Base-by-base conservation (phyloP, 2,113 vertebrate genomes). In the Phrynosoma platyrhinos region DNA sequence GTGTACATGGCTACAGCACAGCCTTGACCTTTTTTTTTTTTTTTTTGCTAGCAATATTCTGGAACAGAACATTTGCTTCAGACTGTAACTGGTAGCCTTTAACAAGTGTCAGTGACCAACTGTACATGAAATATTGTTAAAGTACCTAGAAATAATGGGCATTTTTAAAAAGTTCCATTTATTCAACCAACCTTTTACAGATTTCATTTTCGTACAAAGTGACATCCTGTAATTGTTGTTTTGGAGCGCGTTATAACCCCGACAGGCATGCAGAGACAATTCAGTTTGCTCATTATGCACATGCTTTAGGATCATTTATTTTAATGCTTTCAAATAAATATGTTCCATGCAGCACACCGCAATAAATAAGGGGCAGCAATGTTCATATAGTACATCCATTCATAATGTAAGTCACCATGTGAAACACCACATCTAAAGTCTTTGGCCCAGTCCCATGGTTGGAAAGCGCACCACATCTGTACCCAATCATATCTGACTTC, bases 251-350 rank as follows among this genome's bases (percentile, higher is more conserved):
- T 91, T 32, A 89, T 93, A 93, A 94, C 94, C 94, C 95, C 94
- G 90, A 84, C 93, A 93, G 96, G 95, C 95, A 95, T 91, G 95
- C 93, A 95, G 91, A 95, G 94, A 97, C 94, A 94, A 95, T 94
- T 93, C 93, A 92, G 94, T 91, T 92, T 93, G 92, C 96, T 97
- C 96, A 91, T 97, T 97, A 97, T 87, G 92, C 94, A 95, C 97
- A 97, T 96, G 96, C 96, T 96, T 95, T 92, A 95, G 93, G 96
- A 96, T 97, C 96, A 5, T 97, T 97, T 97, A 96, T 97, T 97
- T 96, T 96, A 97, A 96, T 96, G 93, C 95, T 96, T 96, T 96
- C 96, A 95, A 97, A 97, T 97, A 97, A 97, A 96, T 97, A 96
- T 86, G 95, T 97, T 97, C 96, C 97, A 97, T 97, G 95, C 97